phyloP scores from a whole-genome alignment of 1,140 invertebrate species.

The Latrodectus geometricus region DNA sequence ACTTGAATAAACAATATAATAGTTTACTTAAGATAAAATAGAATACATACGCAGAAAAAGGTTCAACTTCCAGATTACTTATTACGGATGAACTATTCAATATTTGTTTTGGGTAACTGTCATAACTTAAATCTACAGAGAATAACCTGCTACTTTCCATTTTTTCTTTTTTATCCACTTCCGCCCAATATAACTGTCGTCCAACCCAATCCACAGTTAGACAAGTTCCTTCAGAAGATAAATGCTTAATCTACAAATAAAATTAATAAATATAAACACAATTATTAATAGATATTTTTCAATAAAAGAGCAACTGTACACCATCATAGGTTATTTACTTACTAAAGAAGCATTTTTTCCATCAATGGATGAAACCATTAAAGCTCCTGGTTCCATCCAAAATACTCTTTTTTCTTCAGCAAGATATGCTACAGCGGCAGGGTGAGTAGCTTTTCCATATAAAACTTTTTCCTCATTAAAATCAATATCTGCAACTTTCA shows the following conservation, averaged over 20 bases:
- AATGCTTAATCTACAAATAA: constrained; percentile 73
- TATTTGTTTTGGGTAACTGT: constrained; percentile 69
- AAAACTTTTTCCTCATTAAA: constrained; percentile 70
- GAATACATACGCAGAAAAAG: constrained; percentile 75
- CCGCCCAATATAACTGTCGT: constrained; percentile 83
- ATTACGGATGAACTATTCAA: constrained; percentile 71
- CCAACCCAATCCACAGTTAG: constrained; percentile 88
- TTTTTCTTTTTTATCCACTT: constrained; percentile 70
- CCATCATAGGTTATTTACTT: constrained; percentile 19
- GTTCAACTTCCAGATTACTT: constrained; percentile 77
- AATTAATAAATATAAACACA: not conserved
- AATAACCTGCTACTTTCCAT: constrained; percentile 69
- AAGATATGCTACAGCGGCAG: constrained; percentile 67
- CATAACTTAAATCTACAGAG: constrained; percentile 73
- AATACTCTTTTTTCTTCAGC: constrained; percentile 79
- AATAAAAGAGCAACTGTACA: not conserved
- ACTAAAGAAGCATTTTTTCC: constrained; percentile 73
- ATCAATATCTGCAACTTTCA: constrained; percentile 81
- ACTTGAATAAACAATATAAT: not conserved
- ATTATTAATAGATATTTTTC: not conserved
- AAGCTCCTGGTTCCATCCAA: constrained; percentile 84
- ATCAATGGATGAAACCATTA: constrained; percentile 77
- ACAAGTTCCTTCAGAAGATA: constrained; percentile 77
- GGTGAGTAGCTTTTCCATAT: constrained; percentile 66
- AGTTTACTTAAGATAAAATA: not conserved